Conservation (phyloP, 2,888 invertebrate genomes). For the Caenorhabditis panamensis region DNA sequence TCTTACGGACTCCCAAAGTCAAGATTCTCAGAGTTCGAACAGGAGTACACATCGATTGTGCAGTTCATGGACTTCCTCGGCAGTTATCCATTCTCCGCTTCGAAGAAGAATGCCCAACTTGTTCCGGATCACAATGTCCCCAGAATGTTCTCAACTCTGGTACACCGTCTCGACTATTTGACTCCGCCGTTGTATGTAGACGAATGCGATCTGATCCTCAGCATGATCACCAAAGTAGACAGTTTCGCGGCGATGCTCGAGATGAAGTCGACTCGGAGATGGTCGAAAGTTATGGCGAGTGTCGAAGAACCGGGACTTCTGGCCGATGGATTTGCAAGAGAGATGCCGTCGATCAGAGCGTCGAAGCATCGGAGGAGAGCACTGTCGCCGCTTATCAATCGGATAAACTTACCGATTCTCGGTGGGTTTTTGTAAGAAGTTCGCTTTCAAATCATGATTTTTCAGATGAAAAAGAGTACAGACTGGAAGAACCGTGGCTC, state of each 20-base stretch:
- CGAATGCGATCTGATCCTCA: constrained; percentile 29
- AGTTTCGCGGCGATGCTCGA: constrained; percentile 32
- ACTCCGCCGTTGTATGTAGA: constrained; percentile 41
- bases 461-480: constrained; percentile 49
- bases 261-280: constrained; percentile 26
- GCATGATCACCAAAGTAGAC: constrained; percentile 39
- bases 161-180: constrained; percentile 51
- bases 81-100: constrained; percentile 40
- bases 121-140: constrained; percentile 32
- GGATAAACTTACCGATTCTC: constrained; percentile 21
- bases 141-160: constrained; percentile 51
- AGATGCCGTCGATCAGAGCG: constrained; percentile 38
- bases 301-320: constrained; percentile 42
- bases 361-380: constrained; percentile 47
- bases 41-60: constrained; percentile 48
- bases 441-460: no score
- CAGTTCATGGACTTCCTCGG: constrained; percentile 57
- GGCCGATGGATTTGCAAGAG: constrained; percentile 36
- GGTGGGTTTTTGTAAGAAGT: no score
- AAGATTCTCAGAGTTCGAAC: constrained; percentile 19
- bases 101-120: constrained; percentile 22
- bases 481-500: constrained; percentile 51
- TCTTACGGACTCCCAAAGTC: constrained; percentile 40
- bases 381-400: constrained; percentile 31
- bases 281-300: constrained; percentile 38